Percentiles rank a stretch among this genome's conserved stretches.
These are phyloP conservation scores for Drosophila meridionalis DNA, from an alignment of 2,888 invertebrate genomes.

Conservation along the genomic window DNA sequence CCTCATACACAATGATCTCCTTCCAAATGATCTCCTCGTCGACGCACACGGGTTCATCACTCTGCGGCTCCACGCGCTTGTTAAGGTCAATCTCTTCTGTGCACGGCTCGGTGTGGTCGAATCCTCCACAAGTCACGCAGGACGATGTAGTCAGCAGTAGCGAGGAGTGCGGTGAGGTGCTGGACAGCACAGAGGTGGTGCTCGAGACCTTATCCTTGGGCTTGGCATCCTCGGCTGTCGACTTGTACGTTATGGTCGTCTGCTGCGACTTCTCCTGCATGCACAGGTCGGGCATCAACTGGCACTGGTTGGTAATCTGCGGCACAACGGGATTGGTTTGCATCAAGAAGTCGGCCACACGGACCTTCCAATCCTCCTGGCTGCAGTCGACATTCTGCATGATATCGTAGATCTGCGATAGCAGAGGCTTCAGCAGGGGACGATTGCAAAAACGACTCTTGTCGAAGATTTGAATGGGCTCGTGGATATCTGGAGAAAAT, in stretches of 20 bases:
- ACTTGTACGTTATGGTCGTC: constrained; percentile 52
- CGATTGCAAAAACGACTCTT: constrained; percentile 59
- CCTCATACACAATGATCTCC: constrained; percentile 62
- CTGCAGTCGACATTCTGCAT: constrained; percentile 57
- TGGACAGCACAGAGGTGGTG: constrained; percentile 33
- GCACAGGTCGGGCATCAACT: constrained; percentile 33
- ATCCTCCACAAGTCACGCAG: constrained; percentile 64
- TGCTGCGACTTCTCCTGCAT: constrained; percentile 69
- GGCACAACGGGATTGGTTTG: constrained; percentile 68
- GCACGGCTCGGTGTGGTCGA: constrained; percentile 58
- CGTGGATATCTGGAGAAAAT: constrained; percentile 88
- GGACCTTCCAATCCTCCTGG: constrained; percentile 69
- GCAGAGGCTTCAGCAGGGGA: constrained; percentile 62
- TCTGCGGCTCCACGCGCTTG: constrained; percentile 59
- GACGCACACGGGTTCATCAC: constrained; percentile 53
- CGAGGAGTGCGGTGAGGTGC: constrained; percentile 67
- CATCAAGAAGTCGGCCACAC: constrained; percentile 69
- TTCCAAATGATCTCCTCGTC: constrained; percentile 70
- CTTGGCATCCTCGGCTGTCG: constrained; percentile 32
- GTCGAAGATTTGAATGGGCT: constrained; percentile 87
- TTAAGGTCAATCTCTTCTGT: constrained; percentile 59
- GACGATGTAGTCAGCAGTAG: constrained; percentile 72
- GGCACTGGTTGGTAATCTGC: constrained; percentile 69
- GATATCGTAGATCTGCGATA: constrained; percentile 69
- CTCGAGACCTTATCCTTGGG: constrained; percentile 40